Conservation (phyloP, 2,113 vertebrate species). For the Oryzias javanicus region DNA sequence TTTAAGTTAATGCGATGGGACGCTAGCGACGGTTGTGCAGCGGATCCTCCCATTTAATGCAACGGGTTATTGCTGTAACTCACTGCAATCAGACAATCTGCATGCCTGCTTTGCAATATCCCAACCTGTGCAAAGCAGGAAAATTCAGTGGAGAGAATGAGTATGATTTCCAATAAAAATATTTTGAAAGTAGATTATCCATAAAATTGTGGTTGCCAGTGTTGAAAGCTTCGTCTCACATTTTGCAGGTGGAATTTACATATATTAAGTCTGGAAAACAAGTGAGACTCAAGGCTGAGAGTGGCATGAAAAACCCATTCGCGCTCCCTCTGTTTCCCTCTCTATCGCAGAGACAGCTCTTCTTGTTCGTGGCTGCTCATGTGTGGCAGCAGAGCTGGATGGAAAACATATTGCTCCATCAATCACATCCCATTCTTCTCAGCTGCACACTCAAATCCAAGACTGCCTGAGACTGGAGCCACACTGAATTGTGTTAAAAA, state of each 20-base stretch:
- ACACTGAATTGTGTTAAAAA: conserved; percentile 26
- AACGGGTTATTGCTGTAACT: conserved; percentile 26
- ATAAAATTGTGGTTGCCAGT: conserved; percentile 52
- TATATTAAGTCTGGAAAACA: conserved; percentile 62
- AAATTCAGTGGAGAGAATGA: conserved; percentile 30
- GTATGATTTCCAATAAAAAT: conserved; percentile 55
- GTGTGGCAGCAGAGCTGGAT: conserved; percentile 62
- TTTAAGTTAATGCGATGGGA: conserved; percentile 29
- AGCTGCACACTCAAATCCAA: conserved; percentile 6
- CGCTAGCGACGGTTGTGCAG: conserved; percentile 31
- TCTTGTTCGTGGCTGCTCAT: conserved; percentile 64
- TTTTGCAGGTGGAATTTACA: conserved; percentile 71
- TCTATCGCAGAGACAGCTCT: conserved; percentile 50
- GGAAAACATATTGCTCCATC: conserved; percentile 72
- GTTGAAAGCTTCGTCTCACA: conserved; percentile 59
- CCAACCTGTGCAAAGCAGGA: conserved; percentile 53
- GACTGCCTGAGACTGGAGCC: conserved; percentile 35
- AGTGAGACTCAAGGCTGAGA: conserved; percentile 49
- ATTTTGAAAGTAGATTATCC: conserved; percentile 53
- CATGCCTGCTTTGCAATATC: conserved; percentile 56
- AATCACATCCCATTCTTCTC: conserved; percentile 63
- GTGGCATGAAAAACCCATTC: conserved; percentile 39
- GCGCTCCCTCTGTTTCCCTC: conserved; percentile 13
- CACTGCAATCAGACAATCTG: conserved; percentile 50
- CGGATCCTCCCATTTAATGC: conserved; percentile 17